Evolutionary conservation across 2,888 invertebrate genomes (phyloP), one percentile per base, ranked within the genome.

Genomic region (Hydriomena furcata): DNA sequence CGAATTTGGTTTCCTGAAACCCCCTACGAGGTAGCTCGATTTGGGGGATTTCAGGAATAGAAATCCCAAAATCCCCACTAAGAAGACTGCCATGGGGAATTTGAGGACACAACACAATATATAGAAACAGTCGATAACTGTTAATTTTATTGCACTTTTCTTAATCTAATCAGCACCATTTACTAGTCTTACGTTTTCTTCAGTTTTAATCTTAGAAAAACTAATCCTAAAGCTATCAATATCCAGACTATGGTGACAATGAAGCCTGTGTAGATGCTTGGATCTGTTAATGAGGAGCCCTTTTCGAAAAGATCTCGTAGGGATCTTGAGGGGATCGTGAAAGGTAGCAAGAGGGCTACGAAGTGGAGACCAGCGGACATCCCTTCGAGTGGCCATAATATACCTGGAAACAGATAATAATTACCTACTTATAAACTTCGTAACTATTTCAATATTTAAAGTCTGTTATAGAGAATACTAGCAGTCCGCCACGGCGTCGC

Each of bases 261-360:
- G 65, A 96, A 94, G 0, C 97, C 97, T 43, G 87, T 89, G 78
- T 94, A 94, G 6, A 97, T 96, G 10, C 93, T 89, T 0, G 92
- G 88, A 49, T 96, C 91, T 0, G 91, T 79, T 25, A 97, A 84
- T 0, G 92, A 77, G 88, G 94, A 94, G 0, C 97, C 97, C 73
- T 95, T 94, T 52, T 94, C 94, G 66, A 96, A 91, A 44, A 97
- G 91, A 63, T 93, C 94, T 53, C 97, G 87, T 42, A 97, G 89
- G 0, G 97, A 94, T 54, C 93, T 93, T 0, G 95, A 93, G 0
- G 97, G 94, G 42, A 96, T 82, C 0, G 97, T 98, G 73, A 96
- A 95, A 0, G 98, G 98, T 2, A 96, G 85, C 0, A 88, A 74
- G 37, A 93, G 84, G 3, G 95, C 94, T 28, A 96, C 46, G 61